phyloP scores from a whole-genome alignment of 2,888 invertebrate genomes.

The Nasonovia ribisnigri region DNA sequence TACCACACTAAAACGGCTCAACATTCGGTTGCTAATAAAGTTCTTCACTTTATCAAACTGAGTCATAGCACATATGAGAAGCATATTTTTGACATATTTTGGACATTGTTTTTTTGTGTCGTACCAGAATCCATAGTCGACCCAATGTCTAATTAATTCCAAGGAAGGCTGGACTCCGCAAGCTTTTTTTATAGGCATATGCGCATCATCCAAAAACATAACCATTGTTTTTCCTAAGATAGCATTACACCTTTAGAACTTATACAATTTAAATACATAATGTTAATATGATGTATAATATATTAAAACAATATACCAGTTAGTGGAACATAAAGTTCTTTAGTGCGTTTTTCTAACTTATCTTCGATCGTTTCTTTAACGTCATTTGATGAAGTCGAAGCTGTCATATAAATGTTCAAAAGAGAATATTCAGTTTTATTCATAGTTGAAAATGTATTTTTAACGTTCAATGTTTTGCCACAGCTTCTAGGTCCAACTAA shows the following conservation, averaged over 20 bases:
- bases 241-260: background rate
- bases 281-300: background rate
- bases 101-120: conserved; percentile 73
- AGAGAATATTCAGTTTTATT: conserved; percentile 75
- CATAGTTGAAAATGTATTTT: conserved; percentile 73
- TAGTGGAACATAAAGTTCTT: conserved; percentile 82
- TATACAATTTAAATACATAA: background rate
- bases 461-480: conserved; percentile 85
- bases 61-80: conserved; percentile 85
- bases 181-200: conserved; percentile 90
- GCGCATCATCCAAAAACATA: conserved; percentile 91
- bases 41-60: conserved; percentile 87
- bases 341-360: conserved; percentile 88
- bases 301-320: background rate
- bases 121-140: conserved; percentile 89
- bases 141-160: conserved; percentile 86
- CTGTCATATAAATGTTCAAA: conserved; percentile 88
- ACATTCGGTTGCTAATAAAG: conserved; percentile 81
- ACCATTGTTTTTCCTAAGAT: conserved; percentile 79
- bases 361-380: conserved; percentile 89
- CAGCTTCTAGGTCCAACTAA: conserved; percentile 90
- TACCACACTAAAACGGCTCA: conserved; percentile 82
- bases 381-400: conserved; percentile 87
- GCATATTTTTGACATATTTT: conserved; percentile 76
- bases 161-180: conserved; percentile 92